Conservation (phyloP, 2,888 invertebrate genomes). For the Amphipoea lucens region DNA sequence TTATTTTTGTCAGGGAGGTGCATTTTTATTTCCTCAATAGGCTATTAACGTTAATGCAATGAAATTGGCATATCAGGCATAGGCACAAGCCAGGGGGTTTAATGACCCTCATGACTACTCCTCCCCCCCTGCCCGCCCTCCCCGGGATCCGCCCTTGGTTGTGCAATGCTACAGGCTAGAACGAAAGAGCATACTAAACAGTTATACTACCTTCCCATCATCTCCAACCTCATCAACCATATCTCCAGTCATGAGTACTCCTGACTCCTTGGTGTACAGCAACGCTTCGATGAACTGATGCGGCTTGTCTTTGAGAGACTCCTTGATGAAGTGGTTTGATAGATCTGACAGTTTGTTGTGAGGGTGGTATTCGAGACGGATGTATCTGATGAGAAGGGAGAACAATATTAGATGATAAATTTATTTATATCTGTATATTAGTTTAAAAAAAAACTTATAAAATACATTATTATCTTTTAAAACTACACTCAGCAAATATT, state of each 20-base stretch:
- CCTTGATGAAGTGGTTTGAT: slow-evolving; percentile 86
- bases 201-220: slow-evolving; percentile 86
- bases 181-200: neutral
- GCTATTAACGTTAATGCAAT: no score
- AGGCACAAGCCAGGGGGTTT: neutral
- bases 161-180: neutral
- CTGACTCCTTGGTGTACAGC: slow-evolving; percentile 91
- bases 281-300: slow-evolving; percentile 95
- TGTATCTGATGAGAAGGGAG: slow-evolving; percentile 82
- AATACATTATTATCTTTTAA: neutral
- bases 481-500: neutral
- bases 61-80: no score
- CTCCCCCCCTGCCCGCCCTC: no score
- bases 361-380: slow-evolving; percentile 92
- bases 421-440: no score
- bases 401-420: neutral
- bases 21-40: no score
- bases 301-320: slow-evolving; percentile 84
- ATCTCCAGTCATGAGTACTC: slow-evolving; percentile 94
- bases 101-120: neutral
- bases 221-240: slow-evolving; percentile 91
- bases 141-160: neutral
- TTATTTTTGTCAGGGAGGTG: no score
- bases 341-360: slow-evolving; percentile 89
- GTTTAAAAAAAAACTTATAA: neutral